A percentile compares a stretch with the other conserved stretches of the same genome.
Conservation (phyloP, 1,140 invertebrate species). For the Sitodiplosis mosellana region DNA sequence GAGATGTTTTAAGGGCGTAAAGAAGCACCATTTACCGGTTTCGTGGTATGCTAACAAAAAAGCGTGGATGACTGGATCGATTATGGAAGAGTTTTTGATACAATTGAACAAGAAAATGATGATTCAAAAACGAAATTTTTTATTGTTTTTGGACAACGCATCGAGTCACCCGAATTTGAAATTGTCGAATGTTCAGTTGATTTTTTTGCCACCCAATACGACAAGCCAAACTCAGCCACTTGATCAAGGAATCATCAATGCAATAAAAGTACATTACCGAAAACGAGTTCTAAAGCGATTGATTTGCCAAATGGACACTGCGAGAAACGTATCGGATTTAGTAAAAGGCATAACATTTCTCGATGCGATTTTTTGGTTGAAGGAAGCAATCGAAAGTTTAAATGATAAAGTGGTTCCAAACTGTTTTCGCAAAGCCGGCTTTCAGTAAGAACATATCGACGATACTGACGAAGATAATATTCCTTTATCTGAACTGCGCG, state of each 20-base stretch:
- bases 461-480: neutral
- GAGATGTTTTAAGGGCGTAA: slow-evolving; percentile 21
- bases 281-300: slow-evolving; percentile 5
- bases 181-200: slow-evolving; percentile 9
- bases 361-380: neutral
- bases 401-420: neutral
- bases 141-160: slow-evolving; percentile 17
- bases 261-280: slow-evolving; percentile 22
- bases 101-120: slow-evolving; percentile 12
- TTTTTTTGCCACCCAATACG: slow-evolving; percentile 17
- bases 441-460: neutral
- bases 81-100: slow-evolving; percentile 20
- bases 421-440: neutral
- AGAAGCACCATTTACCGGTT: slow-evolving; percentile 19
- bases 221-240: slow-evolving; percentile 22
- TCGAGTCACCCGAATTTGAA: slow-evolving; percentile 13
- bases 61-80: slow-evolving; percentile 18
- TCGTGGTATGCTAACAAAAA: slow-evolving; percentile 22
- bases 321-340: slow-evolving; percentile 7
- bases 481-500: neutral
- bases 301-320: too few species aligned
- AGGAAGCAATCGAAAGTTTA: neutral
- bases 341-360: slow-evolving; percentile 1
- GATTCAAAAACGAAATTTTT: slow-evolving; percentile 8
- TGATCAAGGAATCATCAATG: slow-evolving; percentile 20